These are phyloP conservation scores for Actinia equina DNA, from an alignment of 64 coral and sea anemone species.

Conservation along the genomic window DNA sequence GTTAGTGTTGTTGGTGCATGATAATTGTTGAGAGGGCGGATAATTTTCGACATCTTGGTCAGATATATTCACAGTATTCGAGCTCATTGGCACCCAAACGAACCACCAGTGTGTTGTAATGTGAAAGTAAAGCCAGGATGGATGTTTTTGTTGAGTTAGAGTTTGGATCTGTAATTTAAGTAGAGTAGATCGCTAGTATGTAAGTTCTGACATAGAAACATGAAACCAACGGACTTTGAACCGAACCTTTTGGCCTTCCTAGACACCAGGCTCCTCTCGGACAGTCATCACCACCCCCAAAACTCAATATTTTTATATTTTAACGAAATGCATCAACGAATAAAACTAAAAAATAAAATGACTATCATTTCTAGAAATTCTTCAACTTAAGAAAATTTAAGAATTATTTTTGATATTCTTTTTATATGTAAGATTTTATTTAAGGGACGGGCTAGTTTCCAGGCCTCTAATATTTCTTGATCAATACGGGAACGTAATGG, in stretches of 20 bases:
- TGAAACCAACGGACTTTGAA: slow-evolving; percentile 18
- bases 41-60: slow-evolving; percentile 7
- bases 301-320: background rate
- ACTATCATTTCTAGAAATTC: background rate
- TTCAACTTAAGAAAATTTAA: background rate
- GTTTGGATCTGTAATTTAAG: background rate
- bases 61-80: background rate
- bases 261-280: background rate
- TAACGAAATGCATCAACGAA: background rate
- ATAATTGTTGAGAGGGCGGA: background rate
- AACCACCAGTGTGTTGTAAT: background rate
- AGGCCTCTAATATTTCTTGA: background rate
- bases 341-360: background rate
- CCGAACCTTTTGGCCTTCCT: background rate
- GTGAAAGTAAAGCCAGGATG: slow-evolving; percentile 3
- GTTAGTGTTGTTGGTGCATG: background rate
- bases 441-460: background rate
- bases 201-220: slow-evolving; percentile 14
- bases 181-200: background rate
- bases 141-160: background rate
- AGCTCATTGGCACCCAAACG: slow-evolving; percentile 13
- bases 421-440: background rate
- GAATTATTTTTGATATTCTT: background rate
- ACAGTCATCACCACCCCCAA: background rate
- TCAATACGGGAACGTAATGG: background rate